A percentile compares a stretch with the other conserved stretches of the same genome.
Conservation (phyloP, 2,888 invertebrate genomes). For the Euproctis similis region DNA sequence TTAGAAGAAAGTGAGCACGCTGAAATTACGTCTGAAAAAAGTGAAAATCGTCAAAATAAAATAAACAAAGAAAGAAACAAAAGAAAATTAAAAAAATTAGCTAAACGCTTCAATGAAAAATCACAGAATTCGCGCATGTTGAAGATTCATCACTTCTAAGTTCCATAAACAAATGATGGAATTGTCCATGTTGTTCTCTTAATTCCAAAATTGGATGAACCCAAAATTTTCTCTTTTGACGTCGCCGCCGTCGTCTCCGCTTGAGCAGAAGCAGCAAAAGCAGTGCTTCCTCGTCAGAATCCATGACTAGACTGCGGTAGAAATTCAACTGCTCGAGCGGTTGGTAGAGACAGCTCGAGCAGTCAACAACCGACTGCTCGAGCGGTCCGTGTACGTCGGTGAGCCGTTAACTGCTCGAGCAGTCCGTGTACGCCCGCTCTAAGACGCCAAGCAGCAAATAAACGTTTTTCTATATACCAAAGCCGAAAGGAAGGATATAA, state of each 20-base stretch:
- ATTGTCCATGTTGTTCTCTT: conserved; percentile 16
- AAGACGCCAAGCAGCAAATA: too few species aligned
- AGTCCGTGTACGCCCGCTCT: conserved; percentile 9
- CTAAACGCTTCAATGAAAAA: conserved; percentile 13
- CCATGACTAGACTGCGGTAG: conserved; percentile 16
- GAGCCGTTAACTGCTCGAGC: conserved; percentile 2
- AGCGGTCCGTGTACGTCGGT: conserved; percentile 10
- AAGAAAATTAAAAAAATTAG: conserved; percentile 19
- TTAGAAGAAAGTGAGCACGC: conserved; percentile 12
- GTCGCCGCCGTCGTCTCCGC: conserved; percentile 5
- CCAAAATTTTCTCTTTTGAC: conserved; percentile 14
- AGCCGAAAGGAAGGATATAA: too few species aligned
- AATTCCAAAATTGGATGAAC: conserved; percentile 9
- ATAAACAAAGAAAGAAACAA: conserved; percentile 7
- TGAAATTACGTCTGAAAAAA: conserved; percentile 15
- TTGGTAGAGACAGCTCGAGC: conserved; percentile 13
- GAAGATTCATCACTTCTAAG: conserved; percentile 17
- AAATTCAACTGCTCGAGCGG: conserved; percentile 15
- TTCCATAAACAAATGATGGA: conserved; percentile 16
- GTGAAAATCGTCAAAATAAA: conserved; percentile 13
- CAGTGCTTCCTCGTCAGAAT: conserved; percentile 17
- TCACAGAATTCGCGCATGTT: conserved; percentile 2
- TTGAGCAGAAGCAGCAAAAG: conserved; percentile 1
- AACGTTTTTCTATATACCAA: too few species aligned
- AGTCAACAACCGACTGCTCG: conserved; percentile 14